These are phyloP conservation scores for Coecobrya sp. DNA, from an alignment of 2,888 invertebrate genomes.

Conservation along the genomic window DNA sequence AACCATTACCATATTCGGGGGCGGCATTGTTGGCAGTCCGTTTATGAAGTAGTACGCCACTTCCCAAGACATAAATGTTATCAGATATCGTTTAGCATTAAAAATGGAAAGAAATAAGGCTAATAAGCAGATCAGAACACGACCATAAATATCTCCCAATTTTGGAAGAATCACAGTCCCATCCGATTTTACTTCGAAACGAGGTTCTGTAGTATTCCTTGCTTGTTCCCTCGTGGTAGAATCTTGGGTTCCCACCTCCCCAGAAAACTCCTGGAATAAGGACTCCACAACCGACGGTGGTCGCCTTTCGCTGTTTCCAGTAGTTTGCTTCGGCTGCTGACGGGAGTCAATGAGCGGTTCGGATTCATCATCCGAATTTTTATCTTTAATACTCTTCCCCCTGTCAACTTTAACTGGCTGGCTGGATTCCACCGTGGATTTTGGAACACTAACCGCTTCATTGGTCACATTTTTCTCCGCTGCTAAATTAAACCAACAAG, in stretches of 20 bases:
- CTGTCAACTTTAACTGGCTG: too few relatives aligned
- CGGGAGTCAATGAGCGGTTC: neutral
- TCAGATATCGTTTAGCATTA: conserved; percentile 40
- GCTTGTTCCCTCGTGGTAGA: neutral
- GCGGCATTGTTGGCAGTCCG: conserved; percentile 68
- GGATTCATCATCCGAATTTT: too few relatives aligned
- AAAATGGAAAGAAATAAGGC: conserved; percentile 65
- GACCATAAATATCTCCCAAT: conserved; percentile 25
- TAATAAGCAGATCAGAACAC: conserved; percentile 53
- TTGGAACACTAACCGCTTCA: too few relatives aligned
- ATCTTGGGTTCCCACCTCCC: neutral
- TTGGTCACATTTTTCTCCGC: too few relatives aligned
- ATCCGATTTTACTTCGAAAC: conserved; percentile 67
- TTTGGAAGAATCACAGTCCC: conserved; percentile 71
- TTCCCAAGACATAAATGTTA: conserved; percentile 69
- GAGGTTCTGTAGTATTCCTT: neutral
- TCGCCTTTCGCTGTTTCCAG: neutral
- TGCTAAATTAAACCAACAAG: too few relatives aligned
- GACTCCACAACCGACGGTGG: conserved; percentile 23
- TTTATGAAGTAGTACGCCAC: conserved; percentile 63
- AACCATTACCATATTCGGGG: conserved; percentile 69
- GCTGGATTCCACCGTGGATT: too few relatives aligned
- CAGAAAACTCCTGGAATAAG: conserved; percentile 59
- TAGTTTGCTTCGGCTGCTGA: neutral
- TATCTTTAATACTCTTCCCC: too few relatives aligned